phyloP scores from a whole-genome alignment of 2,113 vertebrate species.

The Gambusia affinis region DNA sequence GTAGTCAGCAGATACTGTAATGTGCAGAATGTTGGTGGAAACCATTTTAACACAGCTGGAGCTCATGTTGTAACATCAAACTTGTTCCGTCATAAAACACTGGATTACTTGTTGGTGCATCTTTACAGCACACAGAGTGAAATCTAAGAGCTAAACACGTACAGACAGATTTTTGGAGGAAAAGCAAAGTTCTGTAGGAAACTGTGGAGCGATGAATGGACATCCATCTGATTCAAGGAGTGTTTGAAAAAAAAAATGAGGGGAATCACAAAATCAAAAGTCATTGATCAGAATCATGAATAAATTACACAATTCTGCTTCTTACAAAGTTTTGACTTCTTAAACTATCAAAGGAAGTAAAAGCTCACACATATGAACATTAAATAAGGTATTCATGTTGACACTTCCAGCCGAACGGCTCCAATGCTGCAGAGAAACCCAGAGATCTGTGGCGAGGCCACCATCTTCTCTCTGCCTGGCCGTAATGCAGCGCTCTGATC shows the following conservation, averaged over 20 bases:
- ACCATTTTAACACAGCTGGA: no score
- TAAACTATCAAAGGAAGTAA: background rate
- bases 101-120: background rate
- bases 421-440: slow-evolving; percentile 11
- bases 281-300: no score
- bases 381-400: slow-evolving; percentile 3
- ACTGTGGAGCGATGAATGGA: background rate
- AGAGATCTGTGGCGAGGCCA: slow-evolving; percentile 26
- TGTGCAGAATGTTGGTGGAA: no score
- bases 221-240: background rate
- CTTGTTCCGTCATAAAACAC: background rate
- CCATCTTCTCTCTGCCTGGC: slow-evolving; percentile 29
- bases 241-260: background rate
- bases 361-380: background rate
- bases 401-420: background rate
- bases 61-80: no score
- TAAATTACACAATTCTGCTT: no score
- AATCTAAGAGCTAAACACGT: background rate
- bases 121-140: background rate
- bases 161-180: background rate
- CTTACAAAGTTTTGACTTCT: no score
- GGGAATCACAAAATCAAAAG: no score
- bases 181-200: no score
- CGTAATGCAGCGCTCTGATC: slow-evolving; percentile 59
- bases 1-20: no score